These are phyloP conservation scores for Manis crassicaudata DNA, from an alignment of 2,797 vertebrate species.

Conservation along the genomic window DNA sequence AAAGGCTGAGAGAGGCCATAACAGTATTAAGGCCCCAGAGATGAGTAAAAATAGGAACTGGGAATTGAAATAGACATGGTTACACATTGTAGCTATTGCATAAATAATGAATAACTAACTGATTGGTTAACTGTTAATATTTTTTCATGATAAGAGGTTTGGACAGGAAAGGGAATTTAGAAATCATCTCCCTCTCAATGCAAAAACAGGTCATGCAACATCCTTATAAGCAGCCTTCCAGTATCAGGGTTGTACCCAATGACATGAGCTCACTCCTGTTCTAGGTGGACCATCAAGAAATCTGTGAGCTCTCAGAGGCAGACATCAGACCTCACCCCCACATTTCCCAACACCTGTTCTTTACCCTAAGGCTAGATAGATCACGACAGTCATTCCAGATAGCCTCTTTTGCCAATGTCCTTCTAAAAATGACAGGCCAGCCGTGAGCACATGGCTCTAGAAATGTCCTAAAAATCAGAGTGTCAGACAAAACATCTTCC, in stretches of 20 bases:
- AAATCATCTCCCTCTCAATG: neutral
- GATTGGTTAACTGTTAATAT: neutral
- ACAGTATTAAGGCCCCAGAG: neutral
- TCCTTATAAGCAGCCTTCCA: neutral
- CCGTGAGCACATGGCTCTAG: neutral
- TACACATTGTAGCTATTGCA: neutral
- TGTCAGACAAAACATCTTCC: no score
- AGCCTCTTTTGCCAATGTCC: neutral
- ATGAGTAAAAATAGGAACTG: neutral
- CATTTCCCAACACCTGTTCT: neutral
- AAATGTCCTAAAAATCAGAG: neutral
- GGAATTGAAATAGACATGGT: neutral
- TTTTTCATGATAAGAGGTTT: neutral
- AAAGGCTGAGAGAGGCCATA: neutral
- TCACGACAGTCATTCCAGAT: neutral
- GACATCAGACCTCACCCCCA: no score
- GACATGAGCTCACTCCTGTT: accelerated
- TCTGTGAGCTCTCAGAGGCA: neutral
- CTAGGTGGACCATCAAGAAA: neutral
- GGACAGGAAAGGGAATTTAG: neutral
- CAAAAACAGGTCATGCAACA: neutral
- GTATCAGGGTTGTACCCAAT: neutral
- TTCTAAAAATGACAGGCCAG: neutral
- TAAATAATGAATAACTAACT: neutral
- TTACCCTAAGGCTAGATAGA: no score